Evolutionary conservation across 2,797 vertebrate species (phyloP).

Genomic region (Carduelis carduelis): DNA sequence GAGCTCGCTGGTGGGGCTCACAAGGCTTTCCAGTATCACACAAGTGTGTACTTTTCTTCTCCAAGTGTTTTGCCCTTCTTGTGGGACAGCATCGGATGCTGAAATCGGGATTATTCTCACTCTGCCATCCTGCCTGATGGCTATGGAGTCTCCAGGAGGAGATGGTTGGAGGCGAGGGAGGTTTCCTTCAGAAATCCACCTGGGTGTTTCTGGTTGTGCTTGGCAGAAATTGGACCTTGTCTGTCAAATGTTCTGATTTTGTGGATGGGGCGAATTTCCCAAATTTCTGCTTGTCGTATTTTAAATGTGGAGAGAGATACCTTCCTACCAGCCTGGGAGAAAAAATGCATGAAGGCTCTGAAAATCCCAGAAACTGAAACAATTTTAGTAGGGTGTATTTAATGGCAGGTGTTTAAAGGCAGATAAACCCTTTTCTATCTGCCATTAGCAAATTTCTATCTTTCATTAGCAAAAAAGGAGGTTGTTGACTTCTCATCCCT

Average conservation of each 20-base stretch:
- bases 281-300: neutral
- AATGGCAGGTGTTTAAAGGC: neutral
- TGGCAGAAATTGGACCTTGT: neutral
- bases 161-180: neutral
- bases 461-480: neutral
- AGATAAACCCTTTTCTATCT: neutral
- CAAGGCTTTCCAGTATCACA: neutral
- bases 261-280: neutral
- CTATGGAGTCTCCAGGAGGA: neutral
- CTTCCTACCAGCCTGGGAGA: neutral
- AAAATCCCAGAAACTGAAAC: neutral
- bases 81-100: neutral
- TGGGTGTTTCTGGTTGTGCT: neutral
- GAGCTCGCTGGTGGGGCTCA: too few species aligned
- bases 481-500: accelerated
- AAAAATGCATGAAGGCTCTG: neutral
- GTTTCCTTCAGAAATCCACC: neutral
- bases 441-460: neutral
- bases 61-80: neutral
- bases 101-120: neutral
- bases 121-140: neutral
- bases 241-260: neutral
- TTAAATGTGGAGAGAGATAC: neutral
- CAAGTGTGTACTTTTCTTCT: neutral
- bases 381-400: neutral